These are phyloP conservation scores for Pheosia gnoma DNA, from an alignment of 2,888 invertebrate species.

Conservation along the genomic window DNA sequence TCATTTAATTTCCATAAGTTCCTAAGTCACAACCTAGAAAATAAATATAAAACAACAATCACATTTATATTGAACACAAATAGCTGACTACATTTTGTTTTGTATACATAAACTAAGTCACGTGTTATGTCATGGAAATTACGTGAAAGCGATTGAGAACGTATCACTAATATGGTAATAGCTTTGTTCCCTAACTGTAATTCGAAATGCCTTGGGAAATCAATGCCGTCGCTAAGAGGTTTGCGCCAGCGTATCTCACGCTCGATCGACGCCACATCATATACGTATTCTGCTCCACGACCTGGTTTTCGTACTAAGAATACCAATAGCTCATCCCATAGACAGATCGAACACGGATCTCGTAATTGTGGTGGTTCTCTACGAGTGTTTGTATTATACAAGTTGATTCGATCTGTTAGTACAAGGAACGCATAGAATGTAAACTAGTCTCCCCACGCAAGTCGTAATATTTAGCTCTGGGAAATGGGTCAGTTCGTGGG, in stretches of 20 bases:
- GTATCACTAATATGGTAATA: conserved; percentile 30
- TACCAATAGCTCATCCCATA: conserved; percentile 54
- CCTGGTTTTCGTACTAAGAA: conserved; percentile 61
- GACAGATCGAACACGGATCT: conserved; percentile 41
- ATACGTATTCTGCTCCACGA: conserved; percentile 55
- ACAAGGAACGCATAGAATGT: not conserved
- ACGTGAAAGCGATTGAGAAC: conserved; percentile 5
- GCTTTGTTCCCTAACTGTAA: conserved; percentile 51
- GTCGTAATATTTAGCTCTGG: conserved; percentile 6
- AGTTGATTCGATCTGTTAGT: not conserved
- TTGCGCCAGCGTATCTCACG: conserved; percentile 54
- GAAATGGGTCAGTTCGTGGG: conserved; percentile 7
- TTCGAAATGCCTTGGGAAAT: conserved; percentile 52
- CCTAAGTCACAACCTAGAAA: too few species aligned
- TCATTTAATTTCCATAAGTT: too few species aligned
- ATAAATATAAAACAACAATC: too few species aligned
- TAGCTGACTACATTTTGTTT: not conserved
- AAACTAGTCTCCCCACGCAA: conserved; percentile 7
- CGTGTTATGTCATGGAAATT: conserved; percentile 11
- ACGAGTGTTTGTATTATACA: not conserved
- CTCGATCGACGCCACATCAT: conserved; percentile 46
- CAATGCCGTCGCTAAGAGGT: conserved; percentile 50
- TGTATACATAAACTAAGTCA: conserved; percentile 2
- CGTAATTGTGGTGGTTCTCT: conserved; percentile 18
- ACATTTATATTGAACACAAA: too few species aligned